phyloP scores from a whole-genome alignment of 1,140 invertebrate genomes.

The Aleiodes sp. region DNA sequence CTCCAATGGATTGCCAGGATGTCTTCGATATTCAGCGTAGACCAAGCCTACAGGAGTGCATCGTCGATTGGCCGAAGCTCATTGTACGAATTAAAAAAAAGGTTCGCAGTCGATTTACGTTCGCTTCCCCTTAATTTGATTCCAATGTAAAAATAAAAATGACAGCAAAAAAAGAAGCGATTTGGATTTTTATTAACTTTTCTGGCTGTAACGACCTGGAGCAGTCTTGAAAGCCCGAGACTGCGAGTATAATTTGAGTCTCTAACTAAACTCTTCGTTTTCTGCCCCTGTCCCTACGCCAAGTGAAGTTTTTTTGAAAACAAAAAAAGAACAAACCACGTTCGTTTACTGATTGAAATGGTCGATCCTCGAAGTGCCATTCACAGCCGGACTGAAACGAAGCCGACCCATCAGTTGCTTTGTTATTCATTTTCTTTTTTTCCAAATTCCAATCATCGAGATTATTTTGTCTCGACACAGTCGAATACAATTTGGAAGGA shows the following conservation, averaged over 20 bases:
- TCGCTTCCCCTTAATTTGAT: no score
- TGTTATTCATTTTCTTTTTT: background rate
- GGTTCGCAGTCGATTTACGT: slow-evolving; percentile 65
- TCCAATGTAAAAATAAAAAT: slow-evolving; percentile 1
- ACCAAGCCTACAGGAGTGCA: slow-evolving; percentile 71
- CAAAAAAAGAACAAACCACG: background rate
- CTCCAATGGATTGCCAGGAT: slow-evolving; percentile 67
- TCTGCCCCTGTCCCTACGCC: slow-evolving; percentile 2
- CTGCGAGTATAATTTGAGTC: slow-evolving; percentile 12
- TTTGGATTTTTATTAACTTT: slow-evolving; percentile 8
- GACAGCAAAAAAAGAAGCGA: background rate
- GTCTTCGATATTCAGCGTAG: slow-evolving; percentile 73
- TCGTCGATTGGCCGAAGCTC: slow-evolving; percentile 72
- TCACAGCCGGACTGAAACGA: slow-evolving; percentile 26
- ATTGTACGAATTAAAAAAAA: slow-evolving; percentile 70
- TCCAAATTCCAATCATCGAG: background rate
- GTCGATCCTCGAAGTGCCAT: slow-evolving; percentile 36
- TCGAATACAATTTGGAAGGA: no score
- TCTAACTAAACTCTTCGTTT: slow-evolving; percentile 16
- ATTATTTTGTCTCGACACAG: background rate
- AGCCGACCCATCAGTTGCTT: background rate
- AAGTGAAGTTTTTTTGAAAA: background rate
- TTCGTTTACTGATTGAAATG: background rate
- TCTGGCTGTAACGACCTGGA: slow-evolving; percentile 15
- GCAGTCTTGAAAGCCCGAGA: background rate